phyloP scores from a whole-genome alignment of 2,113 vertebrate species.

The Cebidichthys violaceus region DNA sequence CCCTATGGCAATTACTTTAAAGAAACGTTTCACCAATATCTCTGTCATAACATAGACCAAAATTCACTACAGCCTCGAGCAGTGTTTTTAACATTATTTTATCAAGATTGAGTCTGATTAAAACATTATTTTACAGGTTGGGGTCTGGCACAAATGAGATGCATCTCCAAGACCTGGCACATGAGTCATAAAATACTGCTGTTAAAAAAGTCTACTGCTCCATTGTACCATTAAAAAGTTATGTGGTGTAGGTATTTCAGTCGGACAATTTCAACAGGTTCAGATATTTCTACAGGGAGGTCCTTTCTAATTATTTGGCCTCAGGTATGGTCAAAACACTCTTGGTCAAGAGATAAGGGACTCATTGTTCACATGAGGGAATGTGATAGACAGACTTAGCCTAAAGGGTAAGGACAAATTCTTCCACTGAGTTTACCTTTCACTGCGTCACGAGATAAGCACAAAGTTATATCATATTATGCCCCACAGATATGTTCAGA shows the following conservation, averaged over 20 bases:
- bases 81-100: neutral
- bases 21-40: constrained; percentile 44
- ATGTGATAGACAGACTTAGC: constrained; percentile 38
- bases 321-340: constrained; percentile 29
- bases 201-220: neutral
- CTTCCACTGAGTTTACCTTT: constrained; percentile 35
- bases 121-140: neutral
- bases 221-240: neutral
- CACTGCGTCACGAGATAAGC: constrained; percentile 30
- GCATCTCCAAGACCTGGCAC: neutral
- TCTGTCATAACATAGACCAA: constrained; percentile 31
- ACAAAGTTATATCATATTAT: constrained; percentile 36
- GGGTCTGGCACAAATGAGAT: neutral
- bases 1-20: constrained; percentile 57
- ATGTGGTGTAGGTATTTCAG: neutral
- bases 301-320: constrained; percentile 3
- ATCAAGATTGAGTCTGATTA: neutral
- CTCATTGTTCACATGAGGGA: constrained; percentile 17
- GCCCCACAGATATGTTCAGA: constrained; percentile 20
- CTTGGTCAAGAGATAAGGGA: constrained; percentile 28
- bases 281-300: constrained; percentile 11
- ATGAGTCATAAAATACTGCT: neutral
- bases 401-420: neutral
- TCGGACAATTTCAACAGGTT: neutral
- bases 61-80: neutral